These are phyloP conservation scores for Hexactinellida sp. DNA, from an alignment of 37 sponge, comb jelly and placozoan species.

Conservation along the genomic window DNA sequence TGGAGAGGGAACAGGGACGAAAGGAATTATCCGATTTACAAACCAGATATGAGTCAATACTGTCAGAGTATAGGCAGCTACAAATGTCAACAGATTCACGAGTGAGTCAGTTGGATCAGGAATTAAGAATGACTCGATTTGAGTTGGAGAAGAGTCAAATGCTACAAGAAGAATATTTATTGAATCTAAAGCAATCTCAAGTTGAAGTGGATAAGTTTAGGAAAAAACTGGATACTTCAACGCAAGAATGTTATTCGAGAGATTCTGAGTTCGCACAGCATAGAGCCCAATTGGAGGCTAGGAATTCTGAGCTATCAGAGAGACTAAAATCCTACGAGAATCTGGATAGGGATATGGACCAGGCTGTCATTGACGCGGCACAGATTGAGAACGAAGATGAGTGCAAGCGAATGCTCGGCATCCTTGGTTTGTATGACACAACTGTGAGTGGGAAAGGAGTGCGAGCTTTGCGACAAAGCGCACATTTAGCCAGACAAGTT, in stretches of 20 bases:
- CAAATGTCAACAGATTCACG: conserved; percentile 31
- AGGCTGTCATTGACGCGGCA: conserved; percentile 73
- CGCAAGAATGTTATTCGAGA: not conserved
- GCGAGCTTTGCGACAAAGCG: not conserved
- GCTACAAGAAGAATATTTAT: conserved; percentile 35
- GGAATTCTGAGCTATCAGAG: conserved; percentile 20
- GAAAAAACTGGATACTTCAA: conserved; percentile 26
- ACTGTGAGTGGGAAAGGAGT: not conserved
- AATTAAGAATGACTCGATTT: conserved; percentile 41
- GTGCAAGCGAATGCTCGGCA: not conserved
- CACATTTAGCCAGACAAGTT: conserved; percentile 6
- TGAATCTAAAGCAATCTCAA: conserved; percentile 34
- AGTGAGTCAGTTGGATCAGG: conserved; percentile 39
- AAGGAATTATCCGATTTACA: conserved; percentile 26
- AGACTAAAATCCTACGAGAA: conserved; percentile 50
- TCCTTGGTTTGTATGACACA: not conserved
- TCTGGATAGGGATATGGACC: conserved; percentile 70
- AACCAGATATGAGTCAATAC: conserved; percentile 27
- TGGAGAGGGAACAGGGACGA: conserved; percentile 48
- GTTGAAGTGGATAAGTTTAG: conserved; percentile 30
- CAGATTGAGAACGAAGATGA: conserved; percentile 34
- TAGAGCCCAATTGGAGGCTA: conserved; percentile 34
- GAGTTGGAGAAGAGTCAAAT: conserved; percentile 48
- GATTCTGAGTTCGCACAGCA: not conserved
- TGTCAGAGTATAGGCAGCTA: conserved; percentile 43